These are phyloP conservation scores for Pimpla rufipes DNA, from an alignment of 2,888 invertebrate genomes.

Conservation along the genomic window DNA sequence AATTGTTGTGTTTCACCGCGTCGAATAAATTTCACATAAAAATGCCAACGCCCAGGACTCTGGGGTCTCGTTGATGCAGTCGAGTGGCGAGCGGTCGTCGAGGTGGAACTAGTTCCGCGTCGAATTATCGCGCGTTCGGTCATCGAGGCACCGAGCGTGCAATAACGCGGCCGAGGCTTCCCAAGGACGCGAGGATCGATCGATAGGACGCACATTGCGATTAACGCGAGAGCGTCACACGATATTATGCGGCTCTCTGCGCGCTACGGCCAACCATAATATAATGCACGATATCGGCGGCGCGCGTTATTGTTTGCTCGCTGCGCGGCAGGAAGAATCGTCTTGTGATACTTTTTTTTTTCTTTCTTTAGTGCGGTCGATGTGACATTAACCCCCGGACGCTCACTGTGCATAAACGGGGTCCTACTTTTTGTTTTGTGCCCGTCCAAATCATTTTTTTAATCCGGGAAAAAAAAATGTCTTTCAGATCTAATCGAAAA, in stretches of 20 bases:
- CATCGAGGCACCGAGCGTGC: neutral
- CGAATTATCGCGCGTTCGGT: neutral
- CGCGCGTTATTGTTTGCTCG: neutral
- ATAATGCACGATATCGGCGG: neutral
- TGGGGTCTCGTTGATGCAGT: neutral
- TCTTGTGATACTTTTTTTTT: neutral
- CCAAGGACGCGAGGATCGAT: constrained; percentile 63
- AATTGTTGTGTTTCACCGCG: neutral
- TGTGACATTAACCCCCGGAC: too few relatives aligned
- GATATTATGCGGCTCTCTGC: constrained; percentile 47
- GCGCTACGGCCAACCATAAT: neutral
- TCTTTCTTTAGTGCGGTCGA: too few relatives aligned
- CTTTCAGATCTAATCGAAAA: too few relatives aligned
- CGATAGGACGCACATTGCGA: constrained; percentile 62
- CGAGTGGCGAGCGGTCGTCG: neutral
- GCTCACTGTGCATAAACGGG: too few relatives aligned
- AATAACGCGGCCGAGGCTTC: constrained; percentile 21
- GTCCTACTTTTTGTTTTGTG: too few relatives aligned
- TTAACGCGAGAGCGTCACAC: constrained; percentile 58
- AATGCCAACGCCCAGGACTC: too few relatives aligned
- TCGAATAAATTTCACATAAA: neutral
- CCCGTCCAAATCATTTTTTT: too few relatives aligned
- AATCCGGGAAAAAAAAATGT: too few relatives aligned
- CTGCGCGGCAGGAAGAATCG: neutral
- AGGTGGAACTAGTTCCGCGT: neutral